phyloP scores from a whole-genome alignment of 2,888 invertebrate genomes.

The Tuberolachnus salignus region DNA sequence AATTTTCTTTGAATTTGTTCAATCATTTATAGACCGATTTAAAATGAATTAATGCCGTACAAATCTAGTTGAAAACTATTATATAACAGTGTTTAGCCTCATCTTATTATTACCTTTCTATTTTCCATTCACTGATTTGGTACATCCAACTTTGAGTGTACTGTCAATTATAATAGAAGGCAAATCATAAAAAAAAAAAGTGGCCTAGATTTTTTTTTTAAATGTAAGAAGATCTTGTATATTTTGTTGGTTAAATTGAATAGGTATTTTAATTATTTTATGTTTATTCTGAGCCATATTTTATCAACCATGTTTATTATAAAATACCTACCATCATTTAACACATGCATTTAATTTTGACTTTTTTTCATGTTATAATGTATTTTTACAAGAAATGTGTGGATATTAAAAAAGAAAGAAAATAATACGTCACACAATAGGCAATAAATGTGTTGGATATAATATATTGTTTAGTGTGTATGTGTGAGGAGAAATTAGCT shows the following conservation, averaged over 20 bases:
- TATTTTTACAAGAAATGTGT: slow-evolving; percentile 24
- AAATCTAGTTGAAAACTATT: slow-evolving; percentile 47
- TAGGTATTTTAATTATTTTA: slow-evolving; percentile 29
- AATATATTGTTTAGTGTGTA: slow-evolving; percentile 48
- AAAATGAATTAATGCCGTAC: slow-evolving; percentile 25
- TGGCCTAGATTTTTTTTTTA: slow-evolving; percentile 44
- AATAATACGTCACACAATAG: slow-evolving; percentile 50
- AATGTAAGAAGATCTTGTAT: slow-evolving; percentile 18
- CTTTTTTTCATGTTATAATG: slow-evolving; percentile 1
- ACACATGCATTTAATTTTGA: background rate
- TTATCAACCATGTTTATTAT: background rate
- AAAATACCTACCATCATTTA: background rate
- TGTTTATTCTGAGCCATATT: background rate
- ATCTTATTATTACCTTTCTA: slow-evolving; percentile 51
- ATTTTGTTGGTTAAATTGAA: slow-evolving; percentile 14
- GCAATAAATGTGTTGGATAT: slow-evolving; percentile 49
- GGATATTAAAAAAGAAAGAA: slow-evolving; percentile 13
- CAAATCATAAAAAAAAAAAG: slow-evolving; percentile 38
- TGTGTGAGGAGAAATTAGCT: slow-evolving; percentile 52
- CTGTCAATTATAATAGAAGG: slow-evolving; percentile 45
- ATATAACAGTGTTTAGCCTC: slow-evolving; percentile 51
- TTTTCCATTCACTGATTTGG: slow-evolving; percentile 56
- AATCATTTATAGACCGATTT: slow-evolving; percentile 9
- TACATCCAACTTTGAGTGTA: slow-evolving; percentile 51
- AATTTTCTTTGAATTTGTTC: background rate